Evolutionary conservation across 2,113 vertebrate species (phyloP).

Genomic region (Trichechus manatus): DNA sequence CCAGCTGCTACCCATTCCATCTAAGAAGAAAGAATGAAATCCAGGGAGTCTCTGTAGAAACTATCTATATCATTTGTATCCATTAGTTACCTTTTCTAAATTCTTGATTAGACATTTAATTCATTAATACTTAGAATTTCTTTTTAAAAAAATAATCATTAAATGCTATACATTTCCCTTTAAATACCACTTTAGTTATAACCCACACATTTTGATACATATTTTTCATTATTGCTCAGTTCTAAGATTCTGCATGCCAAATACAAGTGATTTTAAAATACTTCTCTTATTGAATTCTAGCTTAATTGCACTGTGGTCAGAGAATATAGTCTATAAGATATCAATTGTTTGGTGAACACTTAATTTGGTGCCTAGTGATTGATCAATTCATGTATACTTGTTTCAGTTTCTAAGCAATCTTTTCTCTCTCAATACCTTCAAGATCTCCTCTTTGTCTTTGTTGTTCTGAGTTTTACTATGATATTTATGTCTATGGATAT

Average conservation of each 20-base stretch:
- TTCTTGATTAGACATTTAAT: background rate
- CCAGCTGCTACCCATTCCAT: background rate
- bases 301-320: background rate
- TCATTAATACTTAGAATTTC: background rate
- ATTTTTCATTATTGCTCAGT: background rate
- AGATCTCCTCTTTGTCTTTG: background rate
- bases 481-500: background rate
- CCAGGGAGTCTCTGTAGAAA: too few relatives aligned
- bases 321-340: background rate
- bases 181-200: background rate
- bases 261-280: background rate
- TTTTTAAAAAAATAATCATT: background rate
- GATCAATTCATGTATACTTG: background rate
- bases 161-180: background rate
- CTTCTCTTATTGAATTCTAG: background rate
- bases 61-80: background rate
- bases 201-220: background rate
- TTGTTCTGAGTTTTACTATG: background rate
- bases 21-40: background rate
- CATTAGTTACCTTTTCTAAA: background rate
- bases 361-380: background rate
- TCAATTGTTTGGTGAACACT: background rate
- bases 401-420: background rate
- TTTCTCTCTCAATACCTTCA: background rate
- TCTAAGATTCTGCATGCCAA: background rate